Evolutionary conservation across 2,113 vertebrate species (phyloP).

Genomic region (Charina bottae): DNA sequence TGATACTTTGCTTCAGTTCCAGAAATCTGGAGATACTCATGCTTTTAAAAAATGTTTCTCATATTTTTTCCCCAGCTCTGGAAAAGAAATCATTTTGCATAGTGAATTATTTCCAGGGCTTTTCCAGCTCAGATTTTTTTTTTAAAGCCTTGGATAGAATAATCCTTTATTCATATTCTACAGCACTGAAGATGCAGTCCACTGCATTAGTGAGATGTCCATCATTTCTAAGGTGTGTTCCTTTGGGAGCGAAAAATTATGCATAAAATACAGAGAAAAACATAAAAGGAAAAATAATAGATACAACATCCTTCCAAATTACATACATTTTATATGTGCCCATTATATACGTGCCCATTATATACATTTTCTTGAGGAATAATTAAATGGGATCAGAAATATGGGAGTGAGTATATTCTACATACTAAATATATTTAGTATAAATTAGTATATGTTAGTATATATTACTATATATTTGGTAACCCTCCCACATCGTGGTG

Average conservation of each 20-base stretch:
- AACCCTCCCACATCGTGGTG: background rate
- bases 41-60: conserved; percentile 16
- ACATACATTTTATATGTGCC: background rate
- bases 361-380: background rate
- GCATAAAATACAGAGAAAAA: background rate
- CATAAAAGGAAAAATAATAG: background rate
- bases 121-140: conserved; percentile 29
- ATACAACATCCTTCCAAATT: background rate
- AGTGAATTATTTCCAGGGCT: conserved; percentile 20
- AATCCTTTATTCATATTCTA: background rate
- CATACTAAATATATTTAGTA: background rate
- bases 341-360: background rate
- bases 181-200: background rate
- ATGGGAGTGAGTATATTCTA: background rate
- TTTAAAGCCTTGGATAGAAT: background rate
- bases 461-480: background rate
- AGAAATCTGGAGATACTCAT: conserved; percentile 31
- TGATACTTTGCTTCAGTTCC: conserved; percentile 48
- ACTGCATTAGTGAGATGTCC: background rate
- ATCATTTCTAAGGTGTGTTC: background rate
- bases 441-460: background rate
- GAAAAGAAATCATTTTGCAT: conserved; percentile 45
- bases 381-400: background rate
- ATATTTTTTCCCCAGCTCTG: conserved; percentile 47
- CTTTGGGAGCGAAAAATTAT: too few species aligned